These are phyloP conservation scores for Lutraria lutraria DNA, from an alignment of 2,888 invertebrate genomes.

Conservation along the genomic window DNA sequence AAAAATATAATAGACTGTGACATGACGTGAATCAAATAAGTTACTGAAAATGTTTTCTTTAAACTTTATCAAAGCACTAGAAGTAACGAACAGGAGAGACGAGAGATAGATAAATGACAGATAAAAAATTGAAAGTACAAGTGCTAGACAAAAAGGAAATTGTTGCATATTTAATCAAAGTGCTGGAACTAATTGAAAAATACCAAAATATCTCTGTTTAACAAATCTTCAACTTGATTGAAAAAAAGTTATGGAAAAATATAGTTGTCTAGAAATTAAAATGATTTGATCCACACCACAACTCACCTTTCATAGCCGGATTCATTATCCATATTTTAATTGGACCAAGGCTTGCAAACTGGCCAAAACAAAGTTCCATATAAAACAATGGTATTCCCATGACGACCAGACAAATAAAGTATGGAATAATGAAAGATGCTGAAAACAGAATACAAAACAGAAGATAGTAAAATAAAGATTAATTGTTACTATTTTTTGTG, in stretches of 20 bases:
- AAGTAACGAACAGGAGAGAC: no score
- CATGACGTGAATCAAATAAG: no score
- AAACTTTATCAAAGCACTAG: no score
- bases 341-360: constrained; percentile 82
- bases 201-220: background rate
- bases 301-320: constrained; percentile 78
- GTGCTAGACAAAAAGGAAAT: background rate
- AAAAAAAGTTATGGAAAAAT: background rate
- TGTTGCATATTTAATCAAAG: background rate
- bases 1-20: no score
- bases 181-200: background rate
- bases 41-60: no score
- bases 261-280: background rate
- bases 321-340: constrained; percentile 80
- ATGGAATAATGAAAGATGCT: constrained; percentile 82
- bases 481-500: no score
- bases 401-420: constrained; percentile 76
- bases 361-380: constrained; percentile 80
- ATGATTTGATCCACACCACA: background rate
- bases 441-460: background rate
- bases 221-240: background rate
- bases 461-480: constrained; percentile 37
- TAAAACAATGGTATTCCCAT: constrained; percentile 84
- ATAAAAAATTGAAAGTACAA: background rate
- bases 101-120: no score